A percentile compares a stretch with the other conserved stretches of the same genome.
Conservation (phyloP, 2,888 invertebrate species). For the Dinocampus coccinellae region DNA sequence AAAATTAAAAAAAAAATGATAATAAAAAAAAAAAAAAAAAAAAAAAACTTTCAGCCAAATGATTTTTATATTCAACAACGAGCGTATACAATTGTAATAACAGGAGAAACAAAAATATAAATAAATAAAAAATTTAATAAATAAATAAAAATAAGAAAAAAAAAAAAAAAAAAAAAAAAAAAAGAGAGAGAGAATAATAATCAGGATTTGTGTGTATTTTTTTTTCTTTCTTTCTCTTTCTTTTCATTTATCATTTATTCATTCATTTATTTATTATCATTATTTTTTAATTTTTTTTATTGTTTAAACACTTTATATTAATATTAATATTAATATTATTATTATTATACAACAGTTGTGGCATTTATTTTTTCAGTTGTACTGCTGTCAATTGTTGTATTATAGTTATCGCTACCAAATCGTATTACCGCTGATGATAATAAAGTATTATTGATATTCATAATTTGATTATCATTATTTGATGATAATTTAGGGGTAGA, state of each 20-base stretch:
- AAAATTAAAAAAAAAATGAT: not conserved
- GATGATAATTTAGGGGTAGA: too few species aligned
- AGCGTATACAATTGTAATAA: too few species aligned
- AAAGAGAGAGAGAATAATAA: too few species aligned
- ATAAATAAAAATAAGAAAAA: too few species aligned
- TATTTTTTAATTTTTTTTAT: not conserved
- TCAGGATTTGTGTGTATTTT: too few species aligned
- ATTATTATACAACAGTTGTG: conserved; percentile 1
- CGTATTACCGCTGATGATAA: not conserved
- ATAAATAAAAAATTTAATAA: too few species aligned
- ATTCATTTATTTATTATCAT: not conserved
- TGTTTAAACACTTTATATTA: not conserved
- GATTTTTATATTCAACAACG: too few species aligned
- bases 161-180: too few species aligned
- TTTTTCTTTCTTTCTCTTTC: not conserved
- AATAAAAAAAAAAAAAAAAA: not conserved
- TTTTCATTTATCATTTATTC: too few species aligned
- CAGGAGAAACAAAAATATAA: too few species aligned
- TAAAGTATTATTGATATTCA: not conserved
- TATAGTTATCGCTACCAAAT: not conserved
- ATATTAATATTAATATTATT: not conserved
- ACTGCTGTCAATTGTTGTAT: not conserved
- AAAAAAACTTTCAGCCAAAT: not conserved
- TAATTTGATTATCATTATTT: too few species aligned
- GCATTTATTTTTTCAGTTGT: not conserved